Conservation (phyloP, 1,140 invertebrate species). For the Hylaeus anthracinus region DNA sequence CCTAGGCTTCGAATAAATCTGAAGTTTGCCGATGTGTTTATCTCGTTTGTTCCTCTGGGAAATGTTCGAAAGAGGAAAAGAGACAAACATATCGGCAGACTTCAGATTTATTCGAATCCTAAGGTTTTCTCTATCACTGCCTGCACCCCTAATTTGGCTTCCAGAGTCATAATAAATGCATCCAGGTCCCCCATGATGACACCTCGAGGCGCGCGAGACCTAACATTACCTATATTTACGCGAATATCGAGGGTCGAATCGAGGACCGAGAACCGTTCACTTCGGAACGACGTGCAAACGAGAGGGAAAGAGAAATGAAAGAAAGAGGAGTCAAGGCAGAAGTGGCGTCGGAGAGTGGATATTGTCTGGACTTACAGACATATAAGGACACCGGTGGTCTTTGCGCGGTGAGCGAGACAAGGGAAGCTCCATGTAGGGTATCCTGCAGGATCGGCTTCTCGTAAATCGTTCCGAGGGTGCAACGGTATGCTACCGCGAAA, state of each 20-base stretch:
- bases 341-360: conserved; percentile 59
- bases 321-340: conserved; percentile 14
- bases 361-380: conserved; percentile 69
- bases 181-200: too few species aligned
- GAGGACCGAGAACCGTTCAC: not conserved
- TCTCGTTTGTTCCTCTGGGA: too few species aligned
- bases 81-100: too few species aligned
- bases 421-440: conserved; percentile 57
- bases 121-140: too few species aligned
- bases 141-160: too few species aligned
- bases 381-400: conserved; percentile 69
- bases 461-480: conserved; percentile 51
- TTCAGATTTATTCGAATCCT: too few species aligned
- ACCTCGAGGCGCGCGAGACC: too few species aligned
- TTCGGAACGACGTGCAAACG: not conserved
- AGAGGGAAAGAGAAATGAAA: conserved; percentile 22
- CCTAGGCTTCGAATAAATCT: too few species aligned
- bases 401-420: conserved; percentile 51
- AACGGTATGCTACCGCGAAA: conserved; percentile 49
- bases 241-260: conserved; percentile 8
- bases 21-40: too few species aligned
- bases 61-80: too few species aligned
- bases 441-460: conserved; percentile 50
- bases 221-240: not conserved
- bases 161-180: too few species aligned